phyloP scores from a whole-genome alignment of 1,140 invertebrate genomes.

The Epicauta chinensis region DNA sequence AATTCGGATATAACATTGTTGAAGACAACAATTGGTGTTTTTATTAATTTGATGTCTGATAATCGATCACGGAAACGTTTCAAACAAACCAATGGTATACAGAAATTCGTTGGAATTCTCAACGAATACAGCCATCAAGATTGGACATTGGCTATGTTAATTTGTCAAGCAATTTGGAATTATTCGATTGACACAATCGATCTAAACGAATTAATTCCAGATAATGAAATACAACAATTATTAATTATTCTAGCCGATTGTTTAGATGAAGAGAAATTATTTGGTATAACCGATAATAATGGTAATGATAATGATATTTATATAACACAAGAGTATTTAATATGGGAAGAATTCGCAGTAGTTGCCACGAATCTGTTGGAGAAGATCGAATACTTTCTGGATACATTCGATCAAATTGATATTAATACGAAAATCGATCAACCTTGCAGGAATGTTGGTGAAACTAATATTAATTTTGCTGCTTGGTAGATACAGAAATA shows the following conservation, averaged over 20 bases:
- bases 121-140: conserved; percentile 51
- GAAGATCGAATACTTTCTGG: conserved; percentile 42
- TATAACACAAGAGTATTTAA: conserved; percentile 39
- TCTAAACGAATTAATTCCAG: conserved; percentile 45
- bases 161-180: conserved; percentile 67
- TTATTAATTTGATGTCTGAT: conserved; percentile 64
- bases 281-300: conserved; percentile 35
- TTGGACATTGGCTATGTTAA: conserved; percentile 54
- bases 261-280: conserved; percentile 47
- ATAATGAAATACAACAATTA: conserved; percentile 50
- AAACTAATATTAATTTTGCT: conserved; percentile 39
- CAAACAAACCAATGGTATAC: conserved; percentile 40
- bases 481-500: conserved; percentile 33
- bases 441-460: conserved; percentile 26
- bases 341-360: conserved; percentile 59
- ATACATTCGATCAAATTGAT: conserved; percentile 35
- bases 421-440: conserved; percentile 19
- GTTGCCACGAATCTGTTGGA: conserved; percentile 58
- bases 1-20: conserved; percentile 51
- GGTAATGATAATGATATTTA: conserved; percentile 35
- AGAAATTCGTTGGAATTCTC: conserved; percentile 51
- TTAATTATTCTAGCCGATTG: conserved; percentile 51
- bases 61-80: conserved; percentile 50
- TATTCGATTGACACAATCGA: conserved; percentile 54
- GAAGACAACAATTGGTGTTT: conserved; percentile 57